Evolutionary conservation across 2,113 vertebrate genomes (phyloP).

Genomic region (Halcyon malimbica): DNA sequence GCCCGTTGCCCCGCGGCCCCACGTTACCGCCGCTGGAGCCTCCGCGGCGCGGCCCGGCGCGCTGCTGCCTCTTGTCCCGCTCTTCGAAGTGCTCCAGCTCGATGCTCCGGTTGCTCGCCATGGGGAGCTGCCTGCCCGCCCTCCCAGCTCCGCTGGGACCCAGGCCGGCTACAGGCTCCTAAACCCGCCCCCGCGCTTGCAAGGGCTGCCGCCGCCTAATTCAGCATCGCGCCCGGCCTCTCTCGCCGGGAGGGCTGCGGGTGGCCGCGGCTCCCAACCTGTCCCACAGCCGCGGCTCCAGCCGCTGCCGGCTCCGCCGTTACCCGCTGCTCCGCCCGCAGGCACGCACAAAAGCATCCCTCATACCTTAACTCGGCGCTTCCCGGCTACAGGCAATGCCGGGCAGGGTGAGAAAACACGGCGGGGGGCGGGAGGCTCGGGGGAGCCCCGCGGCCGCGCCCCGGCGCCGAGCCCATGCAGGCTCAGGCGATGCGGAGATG

Average conservation of each 20-base stretch:
- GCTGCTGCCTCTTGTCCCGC: slow-evolving; percentile 85
- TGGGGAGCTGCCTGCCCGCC: slow-evolving; percentile 29
- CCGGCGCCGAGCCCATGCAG: neutral
- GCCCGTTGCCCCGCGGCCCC: slow-evolving; percentile 83
- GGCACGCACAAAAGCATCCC: slow-evolving; percentile 27
- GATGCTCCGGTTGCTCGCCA: slow-evolving; percentile 86
- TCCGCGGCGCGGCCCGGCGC: slow-evolving; percentile 72
- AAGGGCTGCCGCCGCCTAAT: neutral
- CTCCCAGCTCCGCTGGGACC: neutral
- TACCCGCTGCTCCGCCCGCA: neutral
- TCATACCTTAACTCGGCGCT: neutral
- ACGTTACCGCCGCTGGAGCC: slow-evolving; percentile 69
- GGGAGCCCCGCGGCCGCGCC: neutral
- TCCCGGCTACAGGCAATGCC: neutral
- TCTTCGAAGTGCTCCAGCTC: slow-evolving; percentile 97
- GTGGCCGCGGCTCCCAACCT: neutral
- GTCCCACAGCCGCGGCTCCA: neutral
- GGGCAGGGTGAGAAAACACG: neutral
- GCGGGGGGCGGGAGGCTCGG: neutral
- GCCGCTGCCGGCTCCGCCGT: neutral
- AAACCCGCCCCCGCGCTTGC: neutral
- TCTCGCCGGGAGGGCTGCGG: neutral
- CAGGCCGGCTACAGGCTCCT: neutral
- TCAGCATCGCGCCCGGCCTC: neutral
- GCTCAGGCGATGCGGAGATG: neutral